Evolutionary conservation across 2,797 vertebrate species (phyloP).

Genomic region (Graptemys geographica): DNA sequence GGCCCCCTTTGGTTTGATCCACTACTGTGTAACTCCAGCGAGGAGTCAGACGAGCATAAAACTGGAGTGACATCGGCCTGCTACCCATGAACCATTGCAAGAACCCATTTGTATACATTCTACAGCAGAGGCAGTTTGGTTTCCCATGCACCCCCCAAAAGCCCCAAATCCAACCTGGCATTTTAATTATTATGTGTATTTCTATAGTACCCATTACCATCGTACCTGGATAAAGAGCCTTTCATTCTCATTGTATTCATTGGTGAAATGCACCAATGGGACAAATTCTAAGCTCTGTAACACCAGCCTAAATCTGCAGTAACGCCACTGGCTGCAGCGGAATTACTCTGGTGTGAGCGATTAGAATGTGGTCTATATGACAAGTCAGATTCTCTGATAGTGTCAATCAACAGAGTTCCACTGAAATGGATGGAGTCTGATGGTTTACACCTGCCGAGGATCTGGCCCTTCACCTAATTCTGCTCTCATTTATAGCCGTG

Average conservation of each 20-base stretch:
- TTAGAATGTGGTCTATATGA: not conserved
- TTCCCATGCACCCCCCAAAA: not conserved
- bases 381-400: not conserved
- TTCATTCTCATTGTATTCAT: not conserved
- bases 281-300: not conserved
- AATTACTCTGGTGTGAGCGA: not conserved
- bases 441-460: not conserved
- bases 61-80: not conserved
- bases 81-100: not conserved
- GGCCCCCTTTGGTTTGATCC: not conserved
- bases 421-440: not conserved
- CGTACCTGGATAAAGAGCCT: fast-evolving
- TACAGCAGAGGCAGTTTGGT: slow-evolving; percentile 9
- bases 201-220: fast-evolving
- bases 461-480: not conserved
- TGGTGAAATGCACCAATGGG: not conserved
- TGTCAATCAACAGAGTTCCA: not conserved
- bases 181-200: fast-evolving
- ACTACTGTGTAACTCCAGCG: fast-evolving
- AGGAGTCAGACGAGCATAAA: fast-evolving
- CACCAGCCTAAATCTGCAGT: fast-evolving
- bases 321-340: not conserved
- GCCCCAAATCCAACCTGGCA: not conserved
- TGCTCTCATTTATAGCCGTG: not conserved
- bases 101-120: slow-evolving; percentile 33